Conservation (phyloP, 30 jellyfish, hydroid and myxozoan genomes). For the Pseudorhiza aurosa region DNA sequence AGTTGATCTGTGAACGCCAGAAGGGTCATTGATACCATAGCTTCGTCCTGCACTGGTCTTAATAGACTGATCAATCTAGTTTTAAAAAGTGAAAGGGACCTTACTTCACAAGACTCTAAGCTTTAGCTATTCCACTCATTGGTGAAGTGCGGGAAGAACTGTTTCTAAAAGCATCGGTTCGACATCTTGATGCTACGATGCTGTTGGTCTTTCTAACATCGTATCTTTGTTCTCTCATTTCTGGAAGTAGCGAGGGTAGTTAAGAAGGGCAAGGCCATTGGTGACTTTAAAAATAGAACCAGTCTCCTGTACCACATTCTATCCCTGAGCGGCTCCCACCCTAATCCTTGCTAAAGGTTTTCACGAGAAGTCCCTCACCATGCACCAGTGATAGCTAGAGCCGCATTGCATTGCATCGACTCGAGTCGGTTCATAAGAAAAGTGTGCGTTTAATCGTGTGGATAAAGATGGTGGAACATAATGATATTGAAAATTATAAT, state of each 20-base stretch:
- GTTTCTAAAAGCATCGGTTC: constrained; percentile 38
- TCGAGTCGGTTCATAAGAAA: too few species aligned
- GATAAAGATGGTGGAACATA: too few species aligned
- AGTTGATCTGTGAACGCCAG: constrained; percentile 29
- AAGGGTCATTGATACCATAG: constrained; percentile 28
- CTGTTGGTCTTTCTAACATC: constrained; percentile 24
- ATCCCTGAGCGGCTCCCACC: constrained; percentile 63
- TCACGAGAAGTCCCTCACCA: too few species aligned
- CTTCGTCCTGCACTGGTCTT: constrained; percentile 36
- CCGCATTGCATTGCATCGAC: too few species aligned
- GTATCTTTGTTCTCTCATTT: constrained; percentile 19
- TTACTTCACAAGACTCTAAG: constrained; percentile 34
- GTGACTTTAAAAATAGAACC: constrained; percentile 31
- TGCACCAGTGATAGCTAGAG: too few species aligned
- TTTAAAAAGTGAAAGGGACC: constrained; percentile 37
- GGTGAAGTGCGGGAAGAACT: constrained; percentile 28
- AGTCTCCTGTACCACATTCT: constrained; percentile 42
- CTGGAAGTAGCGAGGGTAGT: constrained; percentile 15
- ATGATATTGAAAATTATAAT: too few species aligned
- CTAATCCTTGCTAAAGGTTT: constrained; percentile 39
- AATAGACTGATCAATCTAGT: constrained; percentile 29
- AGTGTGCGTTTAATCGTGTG: too few species aligned
- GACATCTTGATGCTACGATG: constrained; percentile 16
- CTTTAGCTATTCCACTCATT: constrained; percentile 35
- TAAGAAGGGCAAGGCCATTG: constrained; percentile 57